Evolutionary conservation across 2,888 invertebrate species (phyloP).

Genomic region (Perdita meconis): DNA sequence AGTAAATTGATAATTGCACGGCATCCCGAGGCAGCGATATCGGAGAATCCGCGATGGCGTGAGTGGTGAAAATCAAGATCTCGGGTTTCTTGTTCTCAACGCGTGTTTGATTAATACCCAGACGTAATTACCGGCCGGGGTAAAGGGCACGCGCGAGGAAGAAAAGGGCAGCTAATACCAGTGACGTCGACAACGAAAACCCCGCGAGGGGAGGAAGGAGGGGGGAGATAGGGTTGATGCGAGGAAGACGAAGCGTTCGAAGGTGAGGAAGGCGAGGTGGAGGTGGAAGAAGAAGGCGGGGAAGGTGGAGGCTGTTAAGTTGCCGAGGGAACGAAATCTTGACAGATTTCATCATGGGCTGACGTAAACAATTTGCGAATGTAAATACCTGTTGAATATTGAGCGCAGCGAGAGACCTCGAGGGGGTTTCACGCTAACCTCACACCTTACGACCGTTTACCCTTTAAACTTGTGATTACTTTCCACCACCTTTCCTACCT

Average conservation of each 20-base stretch:
- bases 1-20: slow-evolving; percentile 58
- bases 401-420: slow-evolving; percentile 72
- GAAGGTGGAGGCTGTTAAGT: slow-evolving; percentile 64
- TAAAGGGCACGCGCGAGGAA: slow-evolving; percentile 49
- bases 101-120: slow-evolving; percentile 67
- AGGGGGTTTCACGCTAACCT: slow-evolving; percentile 70
- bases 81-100: slow-evolving; percentile 60
- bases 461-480: slow-evolving; percentile 79
- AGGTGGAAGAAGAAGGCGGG: slow-evolving; percentile 30
- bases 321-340: slow-evolving; percentile 77
- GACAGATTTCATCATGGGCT: slow-evolving; percentile 82
- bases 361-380: slow-evolving; percentile 84
- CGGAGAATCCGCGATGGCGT: background rate
- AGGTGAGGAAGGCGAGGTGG: slow-evolving; percentile 1
- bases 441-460: slow-evolving; percentile 77
- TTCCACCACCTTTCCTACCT: slow-evolving; percentile 65
- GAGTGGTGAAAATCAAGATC: slow-evolving; percentile 68
- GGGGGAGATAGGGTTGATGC: background rate
- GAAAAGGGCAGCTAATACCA: slow-evolving; percentile 42
- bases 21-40: slow-evolving; percentile 21
- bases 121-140: slow-evolving; percentile 65
- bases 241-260: background rate
- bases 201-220: background rate
- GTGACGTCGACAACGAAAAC: slow-evolving; percentile 9
- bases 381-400: slow-evolving; percentile 83